Evolutionary conservation across 2,797 vertebrate genomes (phyloP).

Genomic region (Macropus fuliginosus): DNA sequence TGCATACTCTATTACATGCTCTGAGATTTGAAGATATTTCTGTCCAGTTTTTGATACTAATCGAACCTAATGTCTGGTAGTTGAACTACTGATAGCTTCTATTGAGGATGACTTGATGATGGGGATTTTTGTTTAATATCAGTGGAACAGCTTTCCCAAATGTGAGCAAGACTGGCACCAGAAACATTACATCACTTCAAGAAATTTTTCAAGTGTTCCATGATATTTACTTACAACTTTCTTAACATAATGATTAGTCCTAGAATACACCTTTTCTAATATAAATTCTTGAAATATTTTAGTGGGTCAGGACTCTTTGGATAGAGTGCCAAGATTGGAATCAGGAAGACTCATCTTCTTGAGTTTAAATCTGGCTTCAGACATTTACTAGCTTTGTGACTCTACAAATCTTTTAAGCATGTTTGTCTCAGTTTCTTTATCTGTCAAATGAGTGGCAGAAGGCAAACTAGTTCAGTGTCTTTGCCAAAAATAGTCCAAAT

Average conservation of each 20-base stretch:
- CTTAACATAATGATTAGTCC: background rate
- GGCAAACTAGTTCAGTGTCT: too few relatives aligned
- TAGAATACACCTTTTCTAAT: background rate
- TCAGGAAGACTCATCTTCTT: background rate
- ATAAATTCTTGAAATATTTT: background rate
- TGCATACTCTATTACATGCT: background rate
- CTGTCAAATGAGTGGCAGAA: background rate
- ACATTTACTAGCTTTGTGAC: background rate
- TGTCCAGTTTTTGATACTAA: background rate
- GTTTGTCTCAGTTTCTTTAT: background rate
- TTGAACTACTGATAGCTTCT: too few relatives aligned
- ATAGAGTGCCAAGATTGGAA: rapidly evolving
- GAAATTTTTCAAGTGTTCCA: background rate
- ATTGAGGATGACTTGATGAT: too few relatives aligned
- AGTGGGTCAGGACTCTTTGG: background rate
- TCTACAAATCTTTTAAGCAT: background rate
- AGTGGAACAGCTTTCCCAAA: too few relatives aligned
- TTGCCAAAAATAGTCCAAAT: background rate
- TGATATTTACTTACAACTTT: background rate
- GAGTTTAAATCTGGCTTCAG: background rate
- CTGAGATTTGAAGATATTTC: background rate
- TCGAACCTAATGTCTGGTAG: background rate
- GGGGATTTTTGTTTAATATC: too few relatives aligned
- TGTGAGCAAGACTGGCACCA: too few relatives aligned
- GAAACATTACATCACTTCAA: background rate